Base-by-base conservation (phyloP, 2,888 invertebrate species). In the Chaetogeoica ovagalla region DNA sequence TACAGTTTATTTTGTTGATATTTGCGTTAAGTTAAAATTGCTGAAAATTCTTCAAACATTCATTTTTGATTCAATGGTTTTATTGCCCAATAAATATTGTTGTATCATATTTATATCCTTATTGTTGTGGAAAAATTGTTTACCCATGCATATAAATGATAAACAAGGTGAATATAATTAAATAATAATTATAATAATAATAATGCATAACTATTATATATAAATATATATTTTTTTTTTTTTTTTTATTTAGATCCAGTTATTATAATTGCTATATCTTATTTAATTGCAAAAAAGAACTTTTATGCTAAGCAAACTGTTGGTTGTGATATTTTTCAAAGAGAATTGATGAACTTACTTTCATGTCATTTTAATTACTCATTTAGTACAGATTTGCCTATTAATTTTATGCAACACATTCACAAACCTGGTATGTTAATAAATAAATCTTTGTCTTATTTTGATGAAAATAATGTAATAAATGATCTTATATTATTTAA, bases 41-140 rank as follows among this genome's bases (percentile, higher is more conserved):
- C 39, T 79, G 30, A 79, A 79, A 55, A 62, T 52, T 37, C 62
- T 79, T 39, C 77, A 70, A 55, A 57, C 55, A 70, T 79, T 79
- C 52, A 79, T 79, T 62, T 79, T 70, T 62, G 77, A 79, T 63
- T 79, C 77, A 57, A 79, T 79, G 70, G 70, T 79, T 15, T 19
- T 79, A 6, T 63, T 79, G 23, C 63, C 62, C 15, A 79, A 79
- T 21, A 79, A 79, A 63, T 79, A 79, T 70, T 79, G 77, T 63
- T 79, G 77, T 63, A 11, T 70, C 4, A 52, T 79, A 70, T 79
- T 79, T 63, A 55, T 55, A 63, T 79, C 62, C 9, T 70, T 79
- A 39, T 23, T 79, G 15, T 52, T 79, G 30, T 79, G 77, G 77
- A 79, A 70, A 55, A 70, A 70, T 70, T 79, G 70, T 19, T 63